Evolutionary conservation across 1,140 invertebrate species (phyloP), one percentile per base, ranked within the genome.

Genomic region (Dendroctonus ponderosae): DNA sequence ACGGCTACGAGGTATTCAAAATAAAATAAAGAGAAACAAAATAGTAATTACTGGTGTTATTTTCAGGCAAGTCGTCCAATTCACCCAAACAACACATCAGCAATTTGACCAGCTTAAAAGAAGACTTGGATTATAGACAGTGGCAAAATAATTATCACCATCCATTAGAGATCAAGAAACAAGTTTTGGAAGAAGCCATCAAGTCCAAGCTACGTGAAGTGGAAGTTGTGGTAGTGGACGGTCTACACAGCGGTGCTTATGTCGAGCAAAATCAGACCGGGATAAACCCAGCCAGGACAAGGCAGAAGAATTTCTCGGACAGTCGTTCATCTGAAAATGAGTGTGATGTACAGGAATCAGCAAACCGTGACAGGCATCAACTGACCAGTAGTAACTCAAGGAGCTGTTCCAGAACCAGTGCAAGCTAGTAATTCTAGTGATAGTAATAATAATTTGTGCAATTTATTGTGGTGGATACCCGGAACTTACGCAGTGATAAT

Each of bases 171-270:
- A 26, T 68, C 38, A 80, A 78, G 68, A 79, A 80, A 70, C 79
- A 78, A 71, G 75, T 79, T 12, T 64, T 79, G 50, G 78, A 79
- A 56, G 79, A 79, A 59, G 74, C 76, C 11, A 79, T 76, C 66
- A 79, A 77, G 68, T 78, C 77, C 60, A 79, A 80, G 69, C 75
- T 79, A 63, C 71, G 76, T 62, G 72, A 78, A 38, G 70, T 76
- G 41, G 72, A 77, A 62, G 63, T 76, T 39, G 69, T 70, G 40
- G 71, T 71, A 5, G 68, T 66, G 14, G 57, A 66, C 43, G 66
- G 68, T 53, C 49, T 69, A 38, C 67, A 69, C 37, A 61, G 41
- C 56, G 52, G 57, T 14, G 51, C 58, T 14, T 63, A 52, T 26
- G 26, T 26, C 26, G 26, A 26, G 26, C 26, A 26, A 26, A 26